A percentile compares a stretch with the other conserved stretches of the same genome.
phyloP scores from a whole-genome alignment of 2,113 vertebrate genomes.

The Campylomormyrus numenius region DNA sequence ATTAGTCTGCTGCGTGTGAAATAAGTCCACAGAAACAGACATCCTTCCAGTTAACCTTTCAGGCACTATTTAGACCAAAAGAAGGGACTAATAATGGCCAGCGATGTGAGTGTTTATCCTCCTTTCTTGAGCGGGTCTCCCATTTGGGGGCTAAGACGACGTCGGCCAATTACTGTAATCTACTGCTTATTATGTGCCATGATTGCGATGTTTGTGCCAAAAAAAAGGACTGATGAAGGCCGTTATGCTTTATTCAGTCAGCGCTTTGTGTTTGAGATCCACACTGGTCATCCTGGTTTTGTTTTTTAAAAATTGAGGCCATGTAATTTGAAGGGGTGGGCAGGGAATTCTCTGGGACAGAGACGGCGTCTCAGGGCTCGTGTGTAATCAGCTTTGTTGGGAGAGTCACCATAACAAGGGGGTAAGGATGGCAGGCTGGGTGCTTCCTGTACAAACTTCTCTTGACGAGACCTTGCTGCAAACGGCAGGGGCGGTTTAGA shows the following conservation, averaged over 20 bases:
- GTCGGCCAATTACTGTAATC: conserved; percentile 1
- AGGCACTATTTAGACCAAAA: background rate
- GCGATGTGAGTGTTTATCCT: background rate
- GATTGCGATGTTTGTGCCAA: conserved; percentile 5
- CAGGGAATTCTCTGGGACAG: background rate
- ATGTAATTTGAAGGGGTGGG: background rate
- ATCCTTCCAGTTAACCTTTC: background rate
- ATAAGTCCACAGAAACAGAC: background rate
- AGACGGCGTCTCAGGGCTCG: background rate
- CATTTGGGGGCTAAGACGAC: background rate
- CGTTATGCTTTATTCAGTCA: background rate
- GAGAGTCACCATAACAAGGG: background rate
- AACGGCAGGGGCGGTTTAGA: background rate
- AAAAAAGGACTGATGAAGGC: background rate
- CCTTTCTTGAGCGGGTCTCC: background rate
- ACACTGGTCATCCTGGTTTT: background rate
- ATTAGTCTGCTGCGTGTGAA: background rate
- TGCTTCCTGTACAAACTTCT: background rate
- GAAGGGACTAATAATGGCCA: background rate
- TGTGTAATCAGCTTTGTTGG: background rate
- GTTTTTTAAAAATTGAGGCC: background rate
- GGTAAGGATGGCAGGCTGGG: background rate
- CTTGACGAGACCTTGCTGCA: background rate
- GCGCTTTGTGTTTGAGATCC: background rate
- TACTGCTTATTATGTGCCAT: background rate